phyloP scores from a whole-genome alignment of 2,113 vertebrate genomes.

The Lichenostomus cassidix region DNA sequence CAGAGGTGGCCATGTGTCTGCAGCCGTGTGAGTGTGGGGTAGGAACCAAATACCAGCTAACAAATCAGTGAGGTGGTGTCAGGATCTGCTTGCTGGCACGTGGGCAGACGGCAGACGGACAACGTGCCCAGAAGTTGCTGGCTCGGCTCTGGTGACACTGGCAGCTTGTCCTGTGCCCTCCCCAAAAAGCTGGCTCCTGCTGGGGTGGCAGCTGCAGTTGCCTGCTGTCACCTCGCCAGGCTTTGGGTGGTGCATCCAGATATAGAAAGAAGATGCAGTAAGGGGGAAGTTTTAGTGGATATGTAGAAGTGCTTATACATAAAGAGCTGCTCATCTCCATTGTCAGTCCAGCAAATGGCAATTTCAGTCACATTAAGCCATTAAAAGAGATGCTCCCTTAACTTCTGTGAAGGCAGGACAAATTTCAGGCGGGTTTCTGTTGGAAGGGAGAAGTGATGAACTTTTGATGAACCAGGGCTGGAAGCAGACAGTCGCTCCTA shows the following conservation, averaged over 20 bases:
- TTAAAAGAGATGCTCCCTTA: neutral
- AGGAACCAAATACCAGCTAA: neutral
- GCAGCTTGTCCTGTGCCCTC: neutral
- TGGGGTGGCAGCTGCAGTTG: neutral
- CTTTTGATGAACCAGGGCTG: slow-evolving; percentile 41
- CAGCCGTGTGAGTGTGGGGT: neutral
- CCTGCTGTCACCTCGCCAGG: rapidly evolving
- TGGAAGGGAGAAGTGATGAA: slow-evolving; percentile 45
- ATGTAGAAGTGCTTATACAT: too few relatives aligned
- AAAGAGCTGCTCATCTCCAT: neutral
- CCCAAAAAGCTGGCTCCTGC: neutral
- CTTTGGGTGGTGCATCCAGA: neutral
- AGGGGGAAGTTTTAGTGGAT: neutral
- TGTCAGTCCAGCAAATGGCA: neutral
- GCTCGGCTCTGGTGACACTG: neutral
- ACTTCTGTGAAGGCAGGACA: neutral
- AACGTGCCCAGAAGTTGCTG: neutral
- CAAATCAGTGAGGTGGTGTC: neutral
- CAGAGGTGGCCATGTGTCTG: neutral
- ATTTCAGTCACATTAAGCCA: neutral
- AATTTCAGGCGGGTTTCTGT: neutral
- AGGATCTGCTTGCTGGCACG: neutral
- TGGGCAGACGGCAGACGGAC: neutral
- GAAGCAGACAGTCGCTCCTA: slow-evolving; percentile 43
- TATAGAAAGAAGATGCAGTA: neutral